These are phyloP conservation scores for Leptopilina syphax DNA, from an alignment of 2,888 invertebrate species.

Conservation along the genomic window DNA sequence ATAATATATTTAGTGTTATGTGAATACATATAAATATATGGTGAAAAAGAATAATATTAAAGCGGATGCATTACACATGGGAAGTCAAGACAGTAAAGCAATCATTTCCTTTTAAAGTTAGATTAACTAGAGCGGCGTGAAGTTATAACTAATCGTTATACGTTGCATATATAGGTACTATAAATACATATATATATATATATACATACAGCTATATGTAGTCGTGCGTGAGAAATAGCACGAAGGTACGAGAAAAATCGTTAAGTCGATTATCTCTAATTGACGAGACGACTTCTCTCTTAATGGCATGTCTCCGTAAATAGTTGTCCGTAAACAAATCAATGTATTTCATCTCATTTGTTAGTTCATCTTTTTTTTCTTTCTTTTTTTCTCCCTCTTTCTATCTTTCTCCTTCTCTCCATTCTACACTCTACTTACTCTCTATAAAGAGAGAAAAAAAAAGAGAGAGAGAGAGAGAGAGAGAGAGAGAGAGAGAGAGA, in stretches of 20 bases:
- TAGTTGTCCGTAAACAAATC: constrained; percentile 17
- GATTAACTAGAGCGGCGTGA: constrained; percentile 1
- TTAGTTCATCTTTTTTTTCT: neutral
- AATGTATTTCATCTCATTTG: constrained; percentile 8
- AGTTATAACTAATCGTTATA: constrained; percentile 29
- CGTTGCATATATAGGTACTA: neutral
- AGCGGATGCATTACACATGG: constrained; percentile 4
- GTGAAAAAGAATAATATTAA: neutral
- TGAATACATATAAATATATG: neutral
- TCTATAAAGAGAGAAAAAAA: too few relatives aligned
- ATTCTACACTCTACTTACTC: neutral
- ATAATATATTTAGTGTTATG: too few relatives aligned
- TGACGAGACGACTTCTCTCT: neutral
- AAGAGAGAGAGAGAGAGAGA: too few relatives aligned
- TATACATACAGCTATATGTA: neutral
- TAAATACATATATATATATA: neutral
- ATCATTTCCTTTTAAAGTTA: constrained; percentile 17
- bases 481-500: too few relatives aligned
- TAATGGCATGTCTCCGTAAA: constrained; percentile 24
- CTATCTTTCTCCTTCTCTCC: neutral
- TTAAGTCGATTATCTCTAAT: constrained; percentile 28
- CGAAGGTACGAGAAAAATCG: constrained; percentile 28
- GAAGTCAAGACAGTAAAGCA: constrained; percentile 18
- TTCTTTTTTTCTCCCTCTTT: too few relatives aligned
- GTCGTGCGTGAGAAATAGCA: constrained; percentile 14